These are phyloP conservation scores for Aurelia aurita complex sp. Pacific DNA, from an alignment of 30 jellyfish, hydroid and myxozoan species.

Conservation along the genomic window DNA sequence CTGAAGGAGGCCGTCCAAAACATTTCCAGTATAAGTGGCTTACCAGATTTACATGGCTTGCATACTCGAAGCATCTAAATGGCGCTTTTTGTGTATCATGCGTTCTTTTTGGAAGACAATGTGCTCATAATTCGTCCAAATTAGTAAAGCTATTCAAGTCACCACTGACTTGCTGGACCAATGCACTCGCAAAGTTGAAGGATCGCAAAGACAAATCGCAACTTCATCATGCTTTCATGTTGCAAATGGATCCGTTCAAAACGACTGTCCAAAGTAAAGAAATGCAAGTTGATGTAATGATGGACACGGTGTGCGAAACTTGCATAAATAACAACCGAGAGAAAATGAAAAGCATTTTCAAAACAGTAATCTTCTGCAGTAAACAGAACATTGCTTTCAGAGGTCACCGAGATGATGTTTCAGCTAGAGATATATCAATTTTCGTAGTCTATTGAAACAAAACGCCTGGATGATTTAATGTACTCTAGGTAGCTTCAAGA, in stretches of 20 bases:
- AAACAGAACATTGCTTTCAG: no score
- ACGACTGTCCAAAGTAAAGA: neutral
- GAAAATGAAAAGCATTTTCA: neutral
- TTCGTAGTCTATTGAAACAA: no score
- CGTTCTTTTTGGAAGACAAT: slow-evolving; percentile 12
- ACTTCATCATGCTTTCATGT: neutral
- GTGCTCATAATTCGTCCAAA: slow-evolving; percentile 1
- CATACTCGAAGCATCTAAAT: slow-evolving; percentile 20
- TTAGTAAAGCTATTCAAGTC: no score
- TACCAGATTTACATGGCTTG: slow-evolving; percentile 23
- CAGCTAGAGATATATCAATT: no score
- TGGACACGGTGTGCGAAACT: neutral
- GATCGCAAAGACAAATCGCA: no score
- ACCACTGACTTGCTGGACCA: no score
- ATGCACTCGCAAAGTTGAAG: no score
- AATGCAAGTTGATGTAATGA: slow-evolving; percentile 5
- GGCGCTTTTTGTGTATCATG: slow-evolving; percentile 49
- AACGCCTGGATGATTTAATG: no score
- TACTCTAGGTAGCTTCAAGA: no score
- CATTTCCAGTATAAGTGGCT: slow-evolving; percentile 20
- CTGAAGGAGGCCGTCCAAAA: neutral
- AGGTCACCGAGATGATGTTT: no score
- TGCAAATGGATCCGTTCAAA: neutral
- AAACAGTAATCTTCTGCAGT: slow-evolving; percentile 7
- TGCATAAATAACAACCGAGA: slow-evolving; percentile 11